These are phyloP conservation scores for Scolopax mira DNA, from an alignment of 2,113 vertebrate genomes.

Conservation along the genomic window DNA sequence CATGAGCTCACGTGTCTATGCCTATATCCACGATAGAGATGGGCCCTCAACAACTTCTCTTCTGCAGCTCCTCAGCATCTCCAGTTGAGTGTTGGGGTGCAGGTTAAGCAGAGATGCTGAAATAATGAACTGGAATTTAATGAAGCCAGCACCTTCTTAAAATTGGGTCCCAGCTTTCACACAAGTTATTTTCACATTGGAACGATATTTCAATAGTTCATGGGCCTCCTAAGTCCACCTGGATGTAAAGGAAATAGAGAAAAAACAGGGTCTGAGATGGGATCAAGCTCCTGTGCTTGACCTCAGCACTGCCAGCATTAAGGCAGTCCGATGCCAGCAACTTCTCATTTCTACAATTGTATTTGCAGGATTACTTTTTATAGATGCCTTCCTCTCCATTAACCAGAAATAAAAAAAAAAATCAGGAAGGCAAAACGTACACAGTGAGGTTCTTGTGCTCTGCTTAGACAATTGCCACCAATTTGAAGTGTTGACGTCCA, in stretches of 20 bases:
- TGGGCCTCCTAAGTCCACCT: background rate
- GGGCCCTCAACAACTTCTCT: too few species aligned
- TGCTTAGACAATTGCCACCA: background rate
- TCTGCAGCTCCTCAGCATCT: background rate
- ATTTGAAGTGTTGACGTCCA: background rate
- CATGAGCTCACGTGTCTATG: background rate
- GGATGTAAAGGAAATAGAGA: background rate
- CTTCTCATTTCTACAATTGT: background rate
- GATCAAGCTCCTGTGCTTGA: background rate
- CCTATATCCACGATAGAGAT: background rate
- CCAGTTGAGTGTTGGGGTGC: background rate
- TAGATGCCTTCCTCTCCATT: background rate
- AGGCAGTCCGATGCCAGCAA: background rate
- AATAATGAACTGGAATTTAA: background rate
- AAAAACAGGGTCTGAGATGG: background rate
- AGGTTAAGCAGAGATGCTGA: background rate
- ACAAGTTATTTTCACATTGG: background rate
- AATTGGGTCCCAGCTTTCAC: background rate
- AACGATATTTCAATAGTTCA: background rate
- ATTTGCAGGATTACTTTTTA: background rate
- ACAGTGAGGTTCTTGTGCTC: background rate
- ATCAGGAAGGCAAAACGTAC: background rate
- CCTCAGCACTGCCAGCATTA: too few species aligned
- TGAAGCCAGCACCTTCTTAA: background rate
- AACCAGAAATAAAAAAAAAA: background rate